Evolutionary conservation across 2,797 vertebrate genomes (phyloP).

Genomic region (Cryptoblepharus egeriae): DNA sequence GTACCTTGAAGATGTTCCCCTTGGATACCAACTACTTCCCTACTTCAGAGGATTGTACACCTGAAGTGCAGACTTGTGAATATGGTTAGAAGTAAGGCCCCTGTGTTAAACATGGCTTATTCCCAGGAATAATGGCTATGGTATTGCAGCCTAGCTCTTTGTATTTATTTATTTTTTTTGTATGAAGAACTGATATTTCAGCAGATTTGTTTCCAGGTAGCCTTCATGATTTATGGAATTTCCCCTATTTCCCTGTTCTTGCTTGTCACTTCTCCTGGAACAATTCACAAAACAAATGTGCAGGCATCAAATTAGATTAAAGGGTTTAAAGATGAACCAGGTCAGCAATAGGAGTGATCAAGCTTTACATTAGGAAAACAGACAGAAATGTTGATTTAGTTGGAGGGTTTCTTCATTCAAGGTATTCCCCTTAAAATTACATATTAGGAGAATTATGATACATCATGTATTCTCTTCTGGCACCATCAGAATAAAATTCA

Average conservation of each 20-base stretch:
- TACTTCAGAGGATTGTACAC: not conserved
- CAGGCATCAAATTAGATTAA: not conserved
- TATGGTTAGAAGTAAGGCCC: too few relatives aligned
- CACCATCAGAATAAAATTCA: constrained; percentile 6
- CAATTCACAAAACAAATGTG: constrained; percentile 1
- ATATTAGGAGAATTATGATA: not conserved
- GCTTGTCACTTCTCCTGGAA: not conserved
- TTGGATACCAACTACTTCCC: not conserved
- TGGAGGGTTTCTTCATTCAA: not conserved
- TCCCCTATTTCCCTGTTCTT: not conserved
- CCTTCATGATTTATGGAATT: not conserved
- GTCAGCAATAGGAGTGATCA: constrained; percentile 9
- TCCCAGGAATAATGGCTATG: too few relatives aligned
- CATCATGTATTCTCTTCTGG: not conserved
- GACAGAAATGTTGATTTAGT: not conserved
- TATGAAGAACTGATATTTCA: not conserved
- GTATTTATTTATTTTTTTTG: not conserved
- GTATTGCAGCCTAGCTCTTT: not conserved
- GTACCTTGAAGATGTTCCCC: not conserved
- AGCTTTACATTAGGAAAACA: not conserved
- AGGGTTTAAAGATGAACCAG: constrained; percentile 4
- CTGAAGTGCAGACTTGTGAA: too few relatives aligned
- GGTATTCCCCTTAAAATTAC: not conserved
- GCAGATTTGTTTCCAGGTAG: not conserved
- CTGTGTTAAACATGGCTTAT: too few relatives aligned